Evolutionary conservation across 2,888 invertebrate species (phyloP).

Genomic region (Rhagophthalmus giganteus): DNA sequence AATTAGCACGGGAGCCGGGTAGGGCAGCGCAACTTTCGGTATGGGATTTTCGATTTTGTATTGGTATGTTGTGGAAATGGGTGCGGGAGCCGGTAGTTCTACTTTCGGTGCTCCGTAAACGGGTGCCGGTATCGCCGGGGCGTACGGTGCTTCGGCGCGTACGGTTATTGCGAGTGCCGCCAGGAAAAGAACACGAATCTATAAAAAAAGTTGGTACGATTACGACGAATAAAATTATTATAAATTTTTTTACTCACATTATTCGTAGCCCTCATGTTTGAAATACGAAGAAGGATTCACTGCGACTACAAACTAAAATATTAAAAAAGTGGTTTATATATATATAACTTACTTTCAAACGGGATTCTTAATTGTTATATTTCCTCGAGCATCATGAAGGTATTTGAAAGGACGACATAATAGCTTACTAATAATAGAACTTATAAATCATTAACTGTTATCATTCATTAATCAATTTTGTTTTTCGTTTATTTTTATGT

Average conservation of each 20-base stretch:
- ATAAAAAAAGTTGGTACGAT: too few species aligned
- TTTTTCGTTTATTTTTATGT: too few species aligned
- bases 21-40: background rate
- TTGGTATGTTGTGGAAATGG: slow-evolving; percentile 3
- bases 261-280: background rate
- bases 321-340: background rate
- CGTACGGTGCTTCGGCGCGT: slow-evolving; percentile 5
- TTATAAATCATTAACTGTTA: background rate
- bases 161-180: background rate
- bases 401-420: slow-evolving; percentile 8
- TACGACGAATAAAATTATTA: too few species aligned
- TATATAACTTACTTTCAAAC: slow-evolving; percentile 6
- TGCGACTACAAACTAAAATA: background rate
- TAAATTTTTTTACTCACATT: background rate
- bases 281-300: too few species aligned
- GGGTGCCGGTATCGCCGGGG: slow-evolving; percentile 1
- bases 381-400: slow-evolving; percentile 1
- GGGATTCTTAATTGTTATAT: slow-evolving; percentile 4
- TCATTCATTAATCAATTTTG: too few species aligned
- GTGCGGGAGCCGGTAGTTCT: slow-evolving; percentile 4
- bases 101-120: slow-evolving; percentile 3
- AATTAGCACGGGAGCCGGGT: too few species aligned
- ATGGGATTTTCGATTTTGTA: slow-evolving; percentile 4
- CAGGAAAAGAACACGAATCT: slow-evolving; percentile 1
- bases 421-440: slow-evolving; percentile 2